Percentiles rank a stretch among this genome's conserved stretches.
These are phyloP conservation scores for Scelioninae gen. 2 DNA, from an alignment of 2,888 invertebrate species.

Conservation along the genomic window DNA sequence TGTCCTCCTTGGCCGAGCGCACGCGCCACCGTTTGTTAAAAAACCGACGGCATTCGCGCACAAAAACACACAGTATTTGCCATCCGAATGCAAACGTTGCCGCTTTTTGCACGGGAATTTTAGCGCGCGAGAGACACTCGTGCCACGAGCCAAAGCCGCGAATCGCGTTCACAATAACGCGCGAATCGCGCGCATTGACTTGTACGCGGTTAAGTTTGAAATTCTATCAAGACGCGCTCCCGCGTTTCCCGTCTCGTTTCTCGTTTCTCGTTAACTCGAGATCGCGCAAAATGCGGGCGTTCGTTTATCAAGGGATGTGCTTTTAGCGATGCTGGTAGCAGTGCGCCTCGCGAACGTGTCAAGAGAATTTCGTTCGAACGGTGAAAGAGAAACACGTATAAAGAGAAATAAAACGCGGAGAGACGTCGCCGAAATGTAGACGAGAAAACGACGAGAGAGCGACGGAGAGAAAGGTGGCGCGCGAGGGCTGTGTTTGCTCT, in stretches of 20 bases:
- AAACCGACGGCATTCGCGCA: conserved; percentile 1
- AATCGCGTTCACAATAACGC: conserved; percentile 19
- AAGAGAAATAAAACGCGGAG: conserved; percentile 53
- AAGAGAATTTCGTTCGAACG: conserved; percentile 49
- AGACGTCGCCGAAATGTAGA: conserved; percentile 43
- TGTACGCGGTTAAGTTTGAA: conserved; percentile 38
- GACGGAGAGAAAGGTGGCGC: conserved; percentile 45
- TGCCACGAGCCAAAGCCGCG: conserved; percentile 15
- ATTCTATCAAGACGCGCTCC: conserved; percentile 46
- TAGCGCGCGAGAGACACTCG: not conserved
- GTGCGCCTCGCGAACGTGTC: conserved; percentile 61
- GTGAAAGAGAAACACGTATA: conserved; percentile 53
- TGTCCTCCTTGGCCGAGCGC: conserved; percentile 4
- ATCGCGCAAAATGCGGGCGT: conserved; percentile 57
- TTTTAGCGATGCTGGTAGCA: conserved; percentile 61
- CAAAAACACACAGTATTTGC: conserved; percentile 23
- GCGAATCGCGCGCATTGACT: conserved; percentile 25
- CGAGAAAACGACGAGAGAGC: conserved; percentile 41
- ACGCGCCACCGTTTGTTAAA: conserved; percentile 1
- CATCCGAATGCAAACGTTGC: conserved; percentile 20
- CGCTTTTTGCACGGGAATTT: conserved; percentile 12
- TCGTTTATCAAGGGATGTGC: conserved; percentile 57
- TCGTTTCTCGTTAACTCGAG: conserved; percentile 53
- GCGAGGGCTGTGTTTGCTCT: conserved; percentile 65
- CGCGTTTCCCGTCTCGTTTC: conserved; percentile 48